Evolutionary conservation across 2,888 invertebrate species (phyloP).

Genomic region (Alsophila aescularia): DNA sequence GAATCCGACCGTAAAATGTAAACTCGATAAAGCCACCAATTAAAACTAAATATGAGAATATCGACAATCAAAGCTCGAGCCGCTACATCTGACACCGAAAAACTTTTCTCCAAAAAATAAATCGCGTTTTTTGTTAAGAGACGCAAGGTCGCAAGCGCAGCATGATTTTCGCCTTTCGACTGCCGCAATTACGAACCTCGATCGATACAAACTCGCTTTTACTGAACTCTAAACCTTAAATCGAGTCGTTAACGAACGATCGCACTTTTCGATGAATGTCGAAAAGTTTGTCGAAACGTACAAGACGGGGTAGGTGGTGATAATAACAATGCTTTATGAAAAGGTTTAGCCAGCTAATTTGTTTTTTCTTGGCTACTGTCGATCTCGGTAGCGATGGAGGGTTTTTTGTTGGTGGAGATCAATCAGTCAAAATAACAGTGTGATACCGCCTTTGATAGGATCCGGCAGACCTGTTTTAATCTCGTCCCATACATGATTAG

Average conservation of each 20-base stretch:
- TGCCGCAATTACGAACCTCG: conserved; percentile 58
- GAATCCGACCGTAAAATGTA: conserved; percentile 84
- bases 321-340: conserved; percentile 83
- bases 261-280: conserved; percentile 52
- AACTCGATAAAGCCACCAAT: conserved; percentile 85
- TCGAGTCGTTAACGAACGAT: conserved; percentile 45
- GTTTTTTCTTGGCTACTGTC: conserved; percentile 84
- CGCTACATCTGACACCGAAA: conserved; percentile 82
- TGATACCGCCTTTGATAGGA: conserved; percentile 84
- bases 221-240: conserved; percentile 60
- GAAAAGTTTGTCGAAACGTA: conserved; percentile 55
- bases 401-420: conserved; percentile 80
- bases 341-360: conserved; percentile 84
- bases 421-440: conserved; percentile 85
- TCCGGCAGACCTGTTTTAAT: conserved; percentile 82
- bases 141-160: conserved; percentile 78
- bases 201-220: conserved; percentile 35
- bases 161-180: conserved; percentile 81
- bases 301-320: conserved; percentile 77
- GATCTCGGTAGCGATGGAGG: conserved; percentile 82
- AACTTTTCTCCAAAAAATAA: conserved; percentile 78
- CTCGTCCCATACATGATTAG: conserved; percentile 83
- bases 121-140: conserved; percentile 74
- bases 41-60: conserved; percentile 85
- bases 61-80: conserved; percentile 82